These are phyloP conservation scores for Thereva nobilitata DNA, from an alignment of 2,888 invertebrate genomes.

Conservation along the genomic window DNA sequence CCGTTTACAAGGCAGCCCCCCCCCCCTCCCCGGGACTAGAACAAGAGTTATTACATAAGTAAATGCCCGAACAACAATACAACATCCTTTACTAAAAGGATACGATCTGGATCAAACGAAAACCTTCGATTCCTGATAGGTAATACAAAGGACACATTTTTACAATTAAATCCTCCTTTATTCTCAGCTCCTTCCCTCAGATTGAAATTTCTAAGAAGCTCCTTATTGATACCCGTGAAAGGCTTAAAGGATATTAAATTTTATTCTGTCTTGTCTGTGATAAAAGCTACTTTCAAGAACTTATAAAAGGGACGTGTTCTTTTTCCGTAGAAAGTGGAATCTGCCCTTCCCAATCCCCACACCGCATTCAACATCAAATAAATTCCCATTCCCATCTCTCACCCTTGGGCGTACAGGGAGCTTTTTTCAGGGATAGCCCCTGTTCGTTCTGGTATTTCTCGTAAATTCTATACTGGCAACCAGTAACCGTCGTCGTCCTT, in stretches of 20 bases:
- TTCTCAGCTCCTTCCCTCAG: neutral
- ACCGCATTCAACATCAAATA: constrained; percentile 22
- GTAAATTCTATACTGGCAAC: no score
- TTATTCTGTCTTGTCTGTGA: constrained; percentile 30
- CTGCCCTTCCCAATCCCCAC: neutral
- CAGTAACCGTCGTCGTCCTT: no score
- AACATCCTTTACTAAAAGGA: no score
- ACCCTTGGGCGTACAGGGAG: no score
- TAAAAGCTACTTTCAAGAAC: constrained; percentile 28
- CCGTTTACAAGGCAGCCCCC: no score
- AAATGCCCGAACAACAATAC: no score
- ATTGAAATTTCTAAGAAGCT: constrained; percentile 3
- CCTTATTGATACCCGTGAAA: neutral
- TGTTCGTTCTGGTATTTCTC: no score
- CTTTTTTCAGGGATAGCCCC: no score
- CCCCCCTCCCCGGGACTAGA: no score
- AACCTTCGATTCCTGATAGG: no score
- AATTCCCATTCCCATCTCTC: constrained; percentile 13
- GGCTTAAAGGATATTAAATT: constrained; percentile 31
- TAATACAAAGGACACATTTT: constrained; percentile 7
- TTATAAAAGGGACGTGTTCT: constrained; percentile 25
- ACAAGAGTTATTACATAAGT: no score
- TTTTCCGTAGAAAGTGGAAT: neutral
- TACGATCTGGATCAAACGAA: no score
- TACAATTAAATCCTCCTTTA: constrained; percentile 5